phyloP scores from a whole-genome alignment of 2,113 vertebrate species.

The Ranitomeya imitator region DNA sequence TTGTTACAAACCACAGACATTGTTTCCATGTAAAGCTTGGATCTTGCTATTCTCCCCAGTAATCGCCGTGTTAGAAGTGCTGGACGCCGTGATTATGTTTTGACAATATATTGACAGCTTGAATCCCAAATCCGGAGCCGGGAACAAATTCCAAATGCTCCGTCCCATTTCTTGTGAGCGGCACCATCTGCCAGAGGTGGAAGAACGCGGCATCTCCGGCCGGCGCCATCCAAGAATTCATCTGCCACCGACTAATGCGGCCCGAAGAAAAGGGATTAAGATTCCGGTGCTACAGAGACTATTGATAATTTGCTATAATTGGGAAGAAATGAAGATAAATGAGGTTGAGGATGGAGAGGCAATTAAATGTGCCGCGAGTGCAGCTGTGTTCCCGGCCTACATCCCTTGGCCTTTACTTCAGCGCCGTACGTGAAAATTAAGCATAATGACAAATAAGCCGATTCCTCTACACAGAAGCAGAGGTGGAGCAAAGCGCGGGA shows the following conservation, averaged over 20 bases:
- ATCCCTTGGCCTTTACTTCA: conserved; percentile 79
- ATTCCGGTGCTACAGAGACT: conserved; percentile 90
- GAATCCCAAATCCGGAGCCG: conserved; percentile 74
- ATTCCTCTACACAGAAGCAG: conserved; percentile 69
- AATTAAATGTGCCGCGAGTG: conserved; percentile 84
- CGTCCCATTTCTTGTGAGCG: conserved; percentile 86
- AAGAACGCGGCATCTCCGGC: conserved; percentile 88
- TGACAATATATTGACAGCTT: conserved; percentile 85
- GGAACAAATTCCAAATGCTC: conserved; percentile 84
- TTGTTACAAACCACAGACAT: neutral
- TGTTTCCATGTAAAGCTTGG: neutral
- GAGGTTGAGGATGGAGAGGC: conserved; percentile 85
- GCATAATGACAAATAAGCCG: conserved; percentile 79
- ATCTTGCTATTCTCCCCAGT: neutral
- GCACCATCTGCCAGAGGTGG: conserved; percentile 89
- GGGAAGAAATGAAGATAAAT: conserved; percentile 96
- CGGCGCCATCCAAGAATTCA: conserved; percentile 90
- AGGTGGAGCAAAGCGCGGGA: neutral
- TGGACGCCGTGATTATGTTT: conserved; percentile 72
- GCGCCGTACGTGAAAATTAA: conserved; percentile 81
- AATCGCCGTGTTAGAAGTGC: conserved; percentile 62
- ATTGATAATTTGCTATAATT: conserved; percentile 95
- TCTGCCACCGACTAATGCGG: conserved; percentile 86
- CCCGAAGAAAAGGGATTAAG: conserved; percentile 87
- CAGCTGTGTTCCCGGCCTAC: conserved; percentile 84